Conservation (phyloP, 2,888 invertebrate genomes). For the Eurois occulta region DNA sequence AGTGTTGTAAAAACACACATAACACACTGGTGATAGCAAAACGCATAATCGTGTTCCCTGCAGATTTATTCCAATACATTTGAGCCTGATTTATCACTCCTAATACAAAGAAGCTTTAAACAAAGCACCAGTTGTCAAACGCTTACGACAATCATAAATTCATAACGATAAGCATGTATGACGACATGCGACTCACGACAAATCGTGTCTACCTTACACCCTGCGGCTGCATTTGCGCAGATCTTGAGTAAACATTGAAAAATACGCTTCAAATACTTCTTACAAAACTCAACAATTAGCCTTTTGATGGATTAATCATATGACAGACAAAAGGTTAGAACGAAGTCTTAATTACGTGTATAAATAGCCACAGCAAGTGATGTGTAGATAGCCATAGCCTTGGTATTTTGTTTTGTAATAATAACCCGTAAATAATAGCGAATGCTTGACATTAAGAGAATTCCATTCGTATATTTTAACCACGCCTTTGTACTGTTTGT, state of each 20-base stretch:
- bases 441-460: constrained; percentile 51
- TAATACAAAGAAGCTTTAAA: constrained; percentile 24
- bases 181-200: constrained; percentile 55
- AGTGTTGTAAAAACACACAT: too few relatives aligned
- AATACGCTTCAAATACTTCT: constrained; percentile 36
- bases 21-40: background rate
- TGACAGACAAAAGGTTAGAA: constrained; percentile 40
- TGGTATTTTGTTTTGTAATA: constrained; percentile 50
- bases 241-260: constrained; percentile 41
- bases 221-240: constrained; percentile 32
- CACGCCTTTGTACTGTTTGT: constrained; percentile 51
- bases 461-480: constrained; percentile 28
- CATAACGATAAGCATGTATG: constrained; percentile 43
- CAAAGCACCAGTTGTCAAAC: constrained; percentile 32
- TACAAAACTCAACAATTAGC: constrained; percentile 51
- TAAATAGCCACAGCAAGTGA: constrained; percentile 39
- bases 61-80: constrained; percentile 10
- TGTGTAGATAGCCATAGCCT: constrained; percentile 43
- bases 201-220: constrained; percentile 45
- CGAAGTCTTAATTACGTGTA: constrained; percentile 52
- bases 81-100: constrained; percentile 7
- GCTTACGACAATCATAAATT: constrained; percentile 54
- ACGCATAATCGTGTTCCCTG: background rate
- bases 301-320: constrained; percentile 46
- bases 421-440: constrained; percentile 42